Conservation (phyloP, 1,140 invertebrate species). For the Cydia strobilella region DNA sequence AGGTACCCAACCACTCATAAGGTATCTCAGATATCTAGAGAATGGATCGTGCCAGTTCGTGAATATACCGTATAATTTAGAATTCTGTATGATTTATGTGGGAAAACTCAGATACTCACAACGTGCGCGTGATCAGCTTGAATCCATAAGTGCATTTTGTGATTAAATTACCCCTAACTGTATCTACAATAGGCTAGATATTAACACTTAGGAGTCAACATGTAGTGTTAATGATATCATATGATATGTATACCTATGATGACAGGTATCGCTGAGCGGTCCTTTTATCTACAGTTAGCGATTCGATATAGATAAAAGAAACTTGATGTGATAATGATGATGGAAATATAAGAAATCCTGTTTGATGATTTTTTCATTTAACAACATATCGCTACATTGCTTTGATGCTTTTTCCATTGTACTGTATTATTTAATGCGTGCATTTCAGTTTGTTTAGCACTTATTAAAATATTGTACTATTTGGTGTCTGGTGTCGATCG, state of each 20-base stretch:
- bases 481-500: background rate
- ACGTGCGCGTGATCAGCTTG: constrained; percentile 13
- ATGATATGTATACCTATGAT: background rate
- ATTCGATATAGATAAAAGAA: constrained; percentile 48
- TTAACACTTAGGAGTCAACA: constrained; percentile 9
- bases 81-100: constrained; percentile 30
- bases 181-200: constrained; percentile 10
- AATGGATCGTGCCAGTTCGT: constrained; percentile 39
- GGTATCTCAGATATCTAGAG: constrained; percentile 30
- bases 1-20: constrained; percentile 34
- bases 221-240: background rate
- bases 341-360: constrained; percentile 35
- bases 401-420: constrained; percentile 12
- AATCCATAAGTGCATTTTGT: constrained; percentile 2
- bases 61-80: constrained; percentile 31
- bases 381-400: constrained; percentile 4
- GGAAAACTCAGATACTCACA: constrained; percentile 16
- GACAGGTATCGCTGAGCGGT: background rate
- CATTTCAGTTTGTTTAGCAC: too few species aligned
- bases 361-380: constrained; percentile 18
- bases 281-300: constrained; percentile 32
- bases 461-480: background rate
- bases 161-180: constrained; percentile 10
- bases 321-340: constrained; percentile 49
- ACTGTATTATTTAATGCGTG: too few species aligned